Evolutionary conservation across 2,888 invertebrate species (phyloP), one percentile per base, ranked within the genome.

Genomic region (Oasisia sp.): DNA sequence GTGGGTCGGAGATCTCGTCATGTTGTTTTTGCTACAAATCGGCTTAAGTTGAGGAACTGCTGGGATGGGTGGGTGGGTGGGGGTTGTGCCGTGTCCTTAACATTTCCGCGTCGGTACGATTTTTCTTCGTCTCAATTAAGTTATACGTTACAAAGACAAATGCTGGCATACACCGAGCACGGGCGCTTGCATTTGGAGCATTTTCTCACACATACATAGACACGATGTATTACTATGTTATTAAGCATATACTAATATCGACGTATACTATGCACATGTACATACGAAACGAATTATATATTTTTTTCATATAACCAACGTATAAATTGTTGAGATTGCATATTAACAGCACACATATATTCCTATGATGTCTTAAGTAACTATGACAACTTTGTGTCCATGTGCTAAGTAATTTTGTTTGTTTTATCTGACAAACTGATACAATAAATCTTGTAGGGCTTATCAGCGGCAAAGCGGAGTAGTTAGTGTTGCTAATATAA

Each of bases 1-100:
- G 74, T n/a, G 74, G 74, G 74, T 74, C n/a, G 74, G 27, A 74
- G 74, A 74, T 74, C 74, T 27, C 74, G 27, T 74, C 27, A 74
- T 74, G 74, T n/a, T 74, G 74, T 74, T 74, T 74, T 74, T 74
- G 19, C 27, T 74, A n/a, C 74, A 74, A 74, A 74, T 74, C 74
- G 19, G 74, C 27, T 74, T 74, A 74, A 74, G n/a, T 27, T 27
- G 74, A 19, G 27, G 74, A 74, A 7, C 12, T 9, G 50, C 12
- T 9, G 50, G 50, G 50, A 12, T 9, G 74, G n/a, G 19, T 14
- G n/a, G 74, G 14, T 74, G 74, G 27, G n/a, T 9, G 50, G 19
- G 19, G n/a, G 74, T 74, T 74, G 74, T 5, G n/a, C 27, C 27
- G 74, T 27, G 27, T n/a, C 27, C 74, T 14, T 27, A 74, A 74